Base-by-base conservation (phyloP, 2,113 vertebrate genomes). In the Sebastes schlegelii region DNA sequence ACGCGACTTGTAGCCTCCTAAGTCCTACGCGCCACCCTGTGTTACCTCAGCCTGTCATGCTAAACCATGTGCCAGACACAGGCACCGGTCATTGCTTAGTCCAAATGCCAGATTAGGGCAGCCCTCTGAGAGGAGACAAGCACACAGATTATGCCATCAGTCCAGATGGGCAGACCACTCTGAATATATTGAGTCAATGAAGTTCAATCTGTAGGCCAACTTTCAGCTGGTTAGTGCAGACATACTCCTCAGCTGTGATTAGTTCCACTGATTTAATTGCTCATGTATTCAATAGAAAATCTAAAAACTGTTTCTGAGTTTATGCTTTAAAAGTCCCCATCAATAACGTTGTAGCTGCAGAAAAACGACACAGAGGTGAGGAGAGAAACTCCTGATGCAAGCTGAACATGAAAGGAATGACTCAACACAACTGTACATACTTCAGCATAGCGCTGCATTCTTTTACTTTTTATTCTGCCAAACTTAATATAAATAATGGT, bases 61-160 rank as follows among this genome's bases (percentile, higher is more conserved):
- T 61, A 0, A 51, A 79, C 55, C 60, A 74, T 88, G 91, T 87
- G 84, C 65, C 48, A 34, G 73, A 45, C 86, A 84, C 86, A 84
- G 60, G 69, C 64, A 73, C 73, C 63, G 78, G 77, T 86, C 84
- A 70, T 62, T 58, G 81, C 71, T 66, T 69, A 68, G 69, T 84
- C 65, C 80, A 82, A 81, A 92, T 48, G 68, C 54, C 80, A 88
- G 92, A 92, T 92, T 88, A 92, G 46, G 21, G 43, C 80, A 75
- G 60, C 51, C 60, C 58, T 82, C 64, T 60, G 57, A 84, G 49
- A 86, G 45, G 80, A 83, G 78, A 83, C 72, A 52, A 76, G 72
- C 76, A 58, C 45, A 45, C 87, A 88, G 90, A 92, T 93, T 84
- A 93, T 89, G 52, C 69, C 74, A 84, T 92, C 83, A 62, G 62